Evolutionary conservation across 2,888 invertebrate species (phyloP).

Genomic region (Habrosyne pyritoides): DNA sequence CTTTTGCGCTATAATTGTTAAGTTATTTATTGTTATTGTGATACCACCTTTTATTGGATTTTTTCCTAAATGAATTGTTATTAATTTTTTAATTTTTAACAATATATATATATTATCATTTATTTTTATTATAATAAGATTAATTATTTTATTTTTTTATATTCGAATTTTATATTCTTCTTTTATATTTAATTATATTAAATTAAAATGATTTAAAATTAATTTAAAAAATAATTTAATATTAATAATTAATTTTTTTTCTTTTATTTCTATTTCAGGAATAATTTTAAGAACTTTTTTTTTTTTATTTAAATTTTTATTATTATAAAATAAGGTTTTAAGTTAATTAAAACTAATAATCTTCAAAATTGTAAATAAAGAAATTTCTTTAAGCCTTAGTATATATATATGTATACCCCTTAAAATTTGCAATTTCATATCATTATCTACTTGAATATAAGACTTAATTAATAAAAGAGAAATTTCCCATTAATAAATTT

Average conservation of each 20-base stretch:
- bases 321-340: conserved; percentile 83
- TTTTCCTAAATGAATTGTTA: conserved; percentile 84
- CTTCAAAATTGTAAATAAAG: conserved; percentile 86
- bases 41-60: conserved; percentile 86
- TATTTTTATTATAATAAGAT: conserved; percentile 76
- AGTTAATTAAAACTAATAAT: conserved; percentile 85
- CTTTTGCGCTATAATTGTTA: too few relatives aligned
- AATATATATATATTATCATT: conserved; percentile 66
- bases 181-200: conserved; percentile 73
- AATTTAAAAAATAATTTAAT: conserved; percentile 60
- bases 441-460: conserved; percentile 81
- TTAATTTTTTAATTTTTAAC: conserved; percentile 76
- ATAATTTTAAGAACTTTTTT: conserved; percentile 64
- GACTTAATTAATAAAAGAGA: conserved; percentile 77
- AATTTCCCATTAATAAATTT: conserved; percentile 84
- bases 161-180: conserved; percentile 78
- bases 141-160: conserved; percentile 83
- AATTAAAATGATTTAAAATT: conserved; percentile 75
- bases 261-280: conserved; percentile 51
- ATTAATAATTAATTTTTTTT: conserved; percentile 48
- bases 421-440: conserved; percentile 86
- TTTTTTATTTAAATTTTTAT: conserved; percentile 57
- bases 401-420: conserved; percentile 51
- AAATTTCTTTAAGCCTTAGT: conserved; percentile 84
- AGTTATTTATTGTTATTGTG: conserved; percentile 83